Evolutionary conservation across 2,888 invertebrate species (phyloP), one percentile per base, ranked within the genome.

Genomic region (Willowsia nigromaculata): DNA sequence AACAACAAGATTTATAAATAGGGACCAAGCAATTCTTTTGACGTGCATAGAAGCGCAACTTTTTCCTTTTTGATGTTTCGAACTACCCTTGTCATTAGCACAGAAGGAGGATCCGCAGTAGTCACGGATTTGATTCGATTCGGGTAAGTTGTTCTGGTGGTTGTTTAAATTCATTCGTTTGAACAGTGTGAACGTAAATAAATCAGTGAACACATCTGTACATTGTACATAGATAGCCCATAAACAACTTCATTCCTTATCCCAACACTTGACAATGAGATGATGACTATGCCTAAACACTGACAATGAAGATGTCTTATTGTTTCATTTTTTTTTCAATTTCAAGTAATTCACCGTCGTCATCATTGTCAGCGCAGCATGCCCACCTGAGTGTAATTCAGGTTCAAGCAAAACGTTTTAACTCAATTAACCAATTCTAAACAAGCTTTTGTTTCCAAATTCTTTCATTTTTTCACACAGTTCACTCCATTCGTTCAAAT

Each of bases 351-450:
- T 88, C 88, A 88, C 88, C 83, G 82, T 62, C 56, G 56, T 59
- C 88, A 47, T 68, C 59, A 74, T 82, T 82, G 82, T 88, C 88
- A 71, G 50, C 71, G 53, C 76, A 59, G 78, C 78, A 18, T 65
- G 85, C 65, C 87, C 87, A 87, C 68, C 81, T 81, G 30, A 82
- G 88, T 25, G 56, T 82, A 87, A 87, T 90, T 90, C 71, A 90
- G 71, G 84, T 88, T 87, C 87, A 90, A 84, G 37, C 87, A 56
- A 18, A 90, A 88, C 90, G 90, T 85, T 90, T 88, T 90, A 88
- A 90, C 90, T 90, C 90, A 90, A 90, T 90, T 90, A 90, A 78
- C 11, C 59, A 78, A 89, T 40, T 85, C 33, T 80, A 89, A 85
- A 85, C 65, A 89, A 84, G 53, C 89, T 56, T 78, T 88, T 89